Evolutionary conservation across 2,113 vertebrate species (phyloP).

Genomic region (Eonycteris spelaea): DNA sequence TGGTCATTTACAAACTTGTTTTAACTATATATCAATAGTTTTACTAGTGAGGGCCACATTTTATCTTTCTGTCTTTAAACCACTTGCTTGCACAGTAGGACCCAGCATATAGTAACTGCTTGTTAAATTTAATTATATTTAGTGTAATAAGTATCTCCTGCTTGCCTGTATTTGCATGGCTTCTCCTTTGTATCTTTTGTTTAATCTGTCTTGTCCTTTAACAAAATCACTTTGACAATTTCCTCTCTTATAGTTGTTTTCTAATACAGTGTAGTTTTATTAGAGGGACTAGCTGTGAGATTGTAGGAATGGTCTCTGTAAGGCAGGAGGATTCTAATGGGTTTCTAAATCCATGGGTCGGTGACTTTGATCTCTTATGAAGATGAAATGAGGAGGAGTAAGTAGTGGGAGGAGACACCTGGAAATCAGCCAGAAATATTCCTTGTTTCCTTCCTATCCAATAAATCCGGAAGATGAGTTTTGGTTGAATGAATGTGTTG

Average conservation of each 20-base stretch:
- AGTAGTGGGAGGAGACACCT: not conserved
- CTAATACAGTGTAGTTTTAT: not conserved
- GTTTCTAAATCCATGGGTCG: not conserved
- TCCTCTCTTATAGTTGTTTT: not conserved
- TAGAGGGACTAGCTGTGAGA: not conserved
- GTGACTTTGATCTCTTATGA: not conserved
- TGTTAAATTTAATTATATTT: slow-evolving; percentile 13
- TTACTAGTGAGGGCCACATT: not conserved
- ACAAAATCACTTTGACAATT: not conserved
- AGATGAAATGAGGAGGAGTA: not conserved
- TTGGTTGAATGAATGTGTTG: slow-evolving; percentile 36
- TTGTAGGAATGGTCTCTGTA: not conserved
- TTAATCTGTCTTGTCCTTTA: not conserved
- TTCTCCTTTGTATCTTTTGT: not conserved
- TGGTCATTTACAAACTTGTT: not conserved
- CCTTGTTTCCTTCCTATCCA: not conserved
- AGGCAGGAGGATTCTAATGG: not conserved
- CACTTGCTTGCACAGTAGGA: not conserved
- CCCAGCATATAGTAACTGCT: not conserved
- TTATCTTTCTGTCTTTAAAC: not conserved
- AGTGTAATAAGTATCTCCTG: not conserved
- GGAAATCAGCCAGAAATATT: not conserved
- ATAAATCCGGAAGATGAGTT: not conserved
- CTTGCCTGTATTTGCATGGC: not conserved
- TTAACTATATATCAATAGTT: not conserved